phyloP scores from a whole-genome alignment of 2,113 vertebrate genomes.

The Zosterops japonicus region DNA sequence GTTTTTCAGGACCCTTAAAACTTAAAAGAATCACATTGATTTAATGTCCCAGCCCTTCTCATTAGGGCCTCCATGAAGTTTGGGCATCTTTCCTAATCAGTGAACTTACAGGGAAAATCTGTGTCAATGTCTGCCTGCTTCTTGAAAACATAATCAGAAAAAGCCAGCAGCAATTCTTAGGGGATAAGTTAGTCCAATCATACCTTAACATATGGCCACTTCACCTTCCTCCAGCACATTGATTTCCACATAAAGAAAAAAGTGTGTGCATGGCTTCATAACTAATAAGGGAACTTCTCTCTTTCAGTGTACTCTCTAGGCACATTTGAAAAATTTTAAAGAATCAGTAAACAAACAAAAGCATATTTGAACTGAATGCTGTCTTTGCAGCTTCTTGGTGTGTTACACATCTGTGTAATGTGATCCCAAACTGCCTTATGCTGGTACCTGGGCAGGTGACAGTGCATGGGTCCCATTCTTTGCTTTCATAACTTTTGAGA shows the following conservation, averaged over 20 bases:
- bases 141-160: neutral
- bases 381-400: neutral
- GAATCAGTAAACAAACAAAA: neutral
- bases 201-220: neutral
- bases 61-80: neutral
- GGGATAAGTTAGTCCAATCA: neutral
- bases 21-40: neutral
- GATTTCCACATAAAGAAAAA: neutral
- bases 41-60: neutral
- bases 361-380: neutral
- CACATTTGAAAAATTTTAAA: neutral
- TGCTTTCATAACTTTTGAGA: neutral
- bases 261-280: neutral
- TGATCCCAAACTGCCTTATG: neutral
- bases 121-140: neutral
- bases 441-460: accelerated
- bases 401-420: accelerated
- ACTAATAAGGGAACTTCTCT: neutral
- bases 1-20: neutral
- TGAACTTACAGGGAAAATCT: neutral
- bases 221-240: neutral
- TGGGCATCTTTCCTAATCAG: neutral
- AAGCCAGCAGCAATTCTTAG: neutral
- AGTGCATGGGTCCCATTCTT: neutral
- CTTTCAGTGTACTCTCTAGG: neutral